Evolutionary conservation across 2,113 vertebrate genomes (phyloP), one percentile per base, ranked within the genome.

Genomic region (Jacana jacana): DNA sequence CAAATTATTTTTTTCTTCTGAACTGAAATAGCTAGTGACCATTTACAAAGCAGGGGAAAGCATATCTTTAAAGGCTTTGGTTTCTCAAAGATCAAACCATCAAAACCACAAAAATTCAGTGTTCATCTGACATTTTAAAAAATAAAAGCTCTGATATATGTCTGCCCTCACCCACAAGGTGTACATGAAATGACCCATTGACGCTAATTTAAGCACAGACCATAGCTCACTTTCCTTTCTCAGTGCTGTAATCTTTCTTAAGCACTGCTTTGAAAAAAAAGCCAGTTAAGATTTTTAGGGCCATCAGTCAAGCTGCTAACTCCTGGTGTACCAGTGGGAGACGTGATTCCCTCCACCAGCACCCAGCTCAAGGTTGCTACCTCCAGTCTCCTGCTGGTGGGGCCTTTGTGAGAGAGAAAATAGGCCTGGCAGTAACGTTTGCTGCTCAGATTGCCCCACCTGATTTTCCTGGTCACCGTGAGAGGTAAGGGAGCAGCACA

Each of bases 291-390:
- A 78, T 49, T 81, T 91, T 76, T 69, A 69, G 30, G 49, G 31
- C 33, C 5, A 30, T 42, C 80, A 78, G 5, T 86, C 72, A 75
- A 7, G 5, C 68, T 86, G 44, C 22, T 48, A 64, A 24, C 18
- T 68, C 27, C 83, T 91, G 31, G 5, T 3, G 1, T 20, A 23
- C 8, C 0, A 0, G 13, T 15, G 13, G 19, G 40, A 91, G n/a
- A 72, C 0, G 2, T 33, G 12, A 39, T 37, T 16, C 6, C 8
- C 46, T 81, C n/a, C 55, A 39, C 23, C 16, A 33, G 27, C 63
- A 61, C 20, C 13, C 18, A 44, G 28, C 8, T 11, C 39, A 33
- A 6, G 6, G 5, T 2, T 52, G 40, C 10, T 91, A 10, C 7
- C 9, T 73, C 28, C 19, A 39, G 8, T 16, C 18, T 73, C 80